phyloP scores from a whole-genome alignment of 2,888 invertebrate genomes.

The Clistopyga incitator region DNA sequence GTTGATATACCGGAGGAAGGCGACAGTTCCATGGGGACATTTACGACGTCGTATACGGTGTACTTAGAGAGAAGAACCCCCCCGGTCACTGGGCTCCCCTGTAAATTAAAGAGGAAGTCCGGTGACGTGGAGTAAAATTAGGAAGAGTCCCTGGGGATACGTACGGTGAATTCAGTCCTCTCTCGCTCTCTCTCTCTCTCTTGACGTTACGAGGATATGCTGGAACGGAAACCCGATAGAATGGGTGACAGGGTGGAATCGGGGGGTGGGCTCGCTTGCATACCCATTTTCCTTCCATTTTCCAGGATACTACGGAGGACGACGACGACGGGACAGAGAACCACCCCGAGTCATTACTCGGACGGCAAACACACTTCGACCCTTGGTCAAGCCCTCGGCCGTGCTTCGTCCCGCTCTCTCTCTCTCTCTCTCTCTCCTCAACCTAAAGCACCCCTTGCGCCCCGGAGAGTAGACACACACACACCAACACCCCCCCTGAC shows the following conservation, averaged over 20 bases:
- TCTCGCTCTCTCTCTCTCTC: too few species aligned
- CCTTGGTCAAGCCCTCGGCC: conserved; percentile 79
- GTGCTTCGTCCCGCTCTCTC: conserved; percentile 35
- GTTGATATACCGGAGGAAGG: conserved; percentile 23
- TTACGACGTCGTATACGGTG: conserved; percentile 38
- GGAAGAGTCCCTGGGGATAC: conserved; percentile 60
- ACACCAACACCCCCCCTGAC: conserved; percentile 28
- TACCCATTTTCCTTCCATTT: conserved; percentile 79
- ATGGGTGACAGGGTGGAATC: conserved; percentile 64
- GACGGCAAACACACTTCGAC: conserved; percentile 84
- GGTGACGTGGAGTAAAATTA: conserved; percentile 67
- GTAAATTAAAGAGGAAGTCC: conserved; percentile 68
- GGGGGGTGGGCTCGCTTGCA: conserved; percentile 80
- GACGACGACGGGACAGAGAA: conserved; percentile 71
- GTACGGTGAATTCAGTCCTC: conserved; percentile 28
- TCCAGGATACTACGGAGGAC: conserved; percentile 62
- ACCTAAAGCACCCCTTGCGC: conserved; percentile 47
- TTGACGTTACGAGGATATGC: conserved; percentile 51
- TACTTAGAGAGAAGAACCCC: conserved; percentile 3
- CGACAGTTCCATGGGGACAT: conserved; percentile 21
- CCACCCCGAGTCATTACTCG: conserved; percentile 83
- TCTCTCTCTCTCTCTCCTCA: conserved; percentile 30
- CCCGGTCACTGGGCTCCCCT: conserved; percentile 6
- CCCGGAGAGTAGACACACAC: conserved; percentile 53
- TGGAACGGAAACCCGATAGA: conserved; percentile 60